phyloP scores from a whole-genome alignment of 2,888 invertebrate genomes.

The Drosophila kambysellisi region DNA sequence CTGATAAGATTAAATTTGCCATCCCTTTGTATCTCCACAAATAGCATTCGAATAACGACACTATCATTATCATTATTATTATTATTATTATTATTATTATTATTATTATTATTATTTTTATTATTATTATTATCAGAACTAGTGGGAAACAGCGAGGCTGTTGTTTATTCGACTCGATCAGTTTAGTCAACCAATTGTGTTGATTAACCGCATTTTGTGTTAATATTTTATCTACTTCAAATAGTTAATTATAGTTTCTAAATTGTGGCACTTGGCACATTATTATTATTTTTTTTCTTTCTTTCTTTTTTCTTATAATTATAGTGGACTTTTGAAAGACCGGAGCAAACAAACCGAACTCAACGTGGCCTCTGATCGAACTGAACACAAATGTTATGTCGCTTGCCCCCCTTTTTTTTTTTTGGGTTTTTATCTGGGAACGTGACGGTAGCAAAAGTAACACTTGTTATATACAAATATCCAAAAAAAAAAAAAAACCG shows the following conservation, averaged over 20 bases:
- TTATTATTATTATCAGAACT: neutral
- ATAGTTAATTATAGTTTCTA: neutral
- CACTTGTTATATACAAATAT: slow-evolving; percentile 59
- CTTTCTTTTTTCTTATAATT: neutral
- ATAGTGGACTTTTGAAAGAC: neutral
- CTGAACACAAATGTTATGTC: slow-evolving; percentile 41
- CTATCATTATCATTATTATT: neutral
- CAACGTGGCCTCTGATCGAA: slow-evolving; percentile 21
- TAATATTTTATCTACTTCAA: neutral
- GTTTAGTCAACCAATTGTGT: slow-evolving; percentile 8
- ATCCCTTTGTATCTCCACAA: neutral
- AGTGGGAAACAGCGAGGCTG: neutral
- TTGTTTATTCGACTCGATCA: slow-evolving; percentile 10
- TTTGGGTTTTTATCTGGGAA: slow-evolving; percentile 29
- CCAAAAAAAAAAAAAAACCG: neutral
- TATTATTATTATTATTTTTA: neutral
- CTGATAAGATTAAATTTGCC: slow-evolving; percentile 39
- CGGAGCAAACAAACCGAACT: slow-evolving; percentile 5
- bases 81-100: neutral
- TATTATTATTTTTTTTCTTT: too few species aligned
- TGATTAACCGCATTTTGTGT: slow-evolving; percentile 5
- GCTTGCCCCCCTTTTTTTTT: slow-evolving; percentile 15
- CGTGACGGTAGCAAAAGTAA: slow-evolving; percentile 51
- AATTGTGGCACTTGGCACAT: neutral
- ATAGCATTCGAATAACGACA: neutral